phyloP scores from a whole-genome alignment of 2,888 invertebrate species.

The Trimorus sp. region DNA sequence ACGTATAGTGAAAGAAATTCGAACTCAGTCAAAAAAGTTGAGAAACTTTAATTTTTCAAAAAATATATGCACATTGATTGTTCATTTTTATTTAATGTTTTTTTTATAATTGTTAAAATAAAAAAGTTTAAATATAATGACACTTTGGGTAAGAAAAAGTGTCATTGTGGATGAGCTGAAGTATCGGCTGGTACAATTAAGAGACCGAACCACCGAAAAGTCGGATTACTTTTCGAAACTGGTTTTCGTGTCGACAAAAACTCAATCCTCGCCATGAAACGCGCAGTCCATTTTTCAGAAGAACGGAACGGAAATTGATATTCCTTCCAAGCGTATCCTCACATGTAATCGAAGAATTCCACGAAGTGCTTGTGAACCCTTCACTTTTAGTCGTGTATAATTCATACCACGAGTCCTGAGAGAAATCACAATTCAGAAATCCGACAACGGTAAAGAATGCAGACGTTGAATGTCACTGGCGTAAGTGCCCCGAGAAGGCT shows the following conservation, averaged over 20 bases:
- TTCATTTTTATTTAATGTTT: too few relatives aligned
- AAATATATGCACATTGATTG: too few relatives aligned
- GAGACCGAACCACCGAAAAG: too few relatives aligned
- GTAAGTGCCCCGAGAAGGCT: constrained; percentile 39
- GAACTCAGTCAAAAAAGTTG: too few relatives aligned
- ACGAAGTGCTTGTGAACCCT: constrained; percentile 51
- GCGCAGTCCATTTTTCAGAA: constrained; percentile 15
- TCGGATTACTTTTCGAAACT: too few relatives aligned
- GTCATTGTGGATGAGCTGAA: too few relatives aligned
- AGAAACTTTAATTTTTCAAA: too few relatives aligned
- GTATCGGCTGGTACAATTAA: too few relatives aligned
- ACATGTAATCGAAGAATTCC: constrained; percentile 48
- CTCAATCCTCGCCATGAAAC: constrained; percentile 9
- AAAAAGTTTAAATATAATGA: too few relatives aligned
- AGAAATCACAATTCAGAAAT: constrained; percentile 62
- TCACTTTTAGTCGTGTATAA: constrained; percentile 65
- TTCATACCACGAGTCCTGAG: constrained; percentile 59
- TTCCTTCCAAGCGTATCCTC: constrained; percentile 36
- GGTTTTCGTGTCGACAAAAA: constrained; percentile 5
- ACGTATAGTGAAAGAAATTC: not conserved
- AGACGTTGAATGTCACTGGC: constrained; percentile 49
- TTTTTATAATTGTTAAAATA: too few relatives aligned
- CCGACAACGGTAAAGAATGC: constrained; percentile 54
- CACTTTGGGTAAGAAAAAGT: too few relatives aligned
- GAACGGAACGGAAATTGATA: constrained; percentile 42